Conservation (phyloP, 92 coral and sea anemone genomes). For the Umimayanthus kanabou region DNA sequence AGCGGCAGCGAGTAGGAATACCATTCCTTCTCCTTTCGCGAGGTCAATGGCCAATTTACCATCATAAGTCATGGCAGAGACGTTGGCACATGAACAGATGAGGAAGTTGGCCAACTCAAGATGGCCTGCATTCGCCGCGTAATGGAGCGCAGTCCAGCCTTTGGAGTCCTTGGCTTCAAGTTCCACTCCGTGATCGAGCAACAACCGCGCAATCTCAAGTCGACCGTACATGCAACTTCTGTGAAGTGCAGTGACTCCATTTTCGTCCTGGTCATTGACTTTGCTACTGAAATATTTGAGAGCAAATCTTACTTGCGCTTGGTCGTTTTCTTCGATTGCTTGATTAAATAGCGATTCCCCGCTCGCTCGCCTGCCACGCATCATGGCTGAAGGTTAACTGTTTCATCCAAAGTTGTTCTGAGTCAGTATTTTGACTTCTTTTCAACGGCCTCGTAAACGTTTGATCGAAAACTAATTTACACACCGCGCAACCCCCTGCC, state of each 20-base stretch:
- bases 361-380: conserved; percentile 41
- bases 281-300: conserved; percentile 62
- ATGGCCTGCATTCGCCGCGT: conserved; percentile 74
- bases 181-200: conserved; percentile 83
- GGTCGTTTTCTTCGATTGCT: conserved; percentile 80
- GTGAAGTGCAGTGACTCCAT: conserved; percentile 81
- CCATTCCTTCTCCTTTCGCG: conserved; percentile 87
- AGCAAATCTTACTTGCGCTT: conserved; percentile 77
- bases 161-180: conserved; percentile 72
- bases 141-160: conserved; percentile 88
- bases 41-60: conserved; percentile 84
- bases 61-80: conserved; percentile 64
- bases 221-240: conserved; percentile 81
- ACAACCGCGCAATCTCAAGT: conserved; percentile 63
- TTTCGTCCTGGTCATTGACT: conserved; percentile 78
- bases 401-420: neutral
- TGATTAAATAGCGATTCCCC: conserved; percentile 59
- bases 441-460: neutral
- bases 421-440: conserved; percentile 16
- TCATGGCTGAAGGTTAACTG: conserved; percentile 12
- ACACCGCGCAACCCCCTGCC: conserved; percentile 21
- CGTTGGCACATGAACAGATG: conserved; percentile 74
- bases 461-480: conserved; percentile 7
- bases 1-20: conserved; percentile 79
- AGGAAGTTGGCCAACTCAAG: conserved; percentile 71